These are phyloP conservation scores for Dione vanillae DNA, from an alignment of 2,888 invertebrate species.

Conservation along the genomic window DNA sequence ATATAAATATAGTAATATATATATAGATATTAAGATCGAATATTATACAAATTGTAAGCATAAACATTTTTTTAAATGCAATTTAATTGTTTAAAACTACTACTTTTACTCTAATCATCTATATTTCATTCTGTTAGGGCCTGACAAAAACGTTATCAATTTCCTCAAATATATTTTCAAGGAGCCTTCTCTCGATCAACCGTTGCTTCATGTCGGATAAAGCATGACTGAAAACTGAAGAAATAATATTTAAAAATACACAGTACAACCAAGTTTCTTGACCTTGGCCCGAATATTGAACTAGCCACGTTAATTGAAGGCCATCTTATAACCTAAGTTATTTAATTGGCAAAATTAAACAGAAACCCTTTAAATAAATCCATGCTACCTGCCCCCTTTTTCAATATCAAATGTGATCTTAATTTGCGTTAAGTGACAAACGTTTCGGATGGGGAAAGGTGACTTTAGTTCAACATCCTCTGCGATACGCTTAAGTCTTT, in stretches of 20 bases:
- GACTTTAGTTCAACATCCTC: conserved; percentile 42
- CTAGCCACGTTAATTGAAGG: background rate
- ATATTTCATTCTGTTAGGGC: too few relatives aligned
- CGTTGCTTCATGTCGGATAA: too few relatives aligned
- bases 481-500: conserved; percentile 14
- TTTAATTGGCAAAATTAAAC: conserved; percentile 16
- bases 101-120: too few relatives aligned
- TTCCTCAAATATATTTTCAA: too few relatives aligned
- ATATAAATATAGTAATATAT: too few relatives aligned
- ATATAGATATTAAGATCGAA: too few relatives aligned
- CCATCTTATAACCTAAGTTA: background rate
- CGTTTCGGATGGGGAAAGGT: conserved; percentile 40
- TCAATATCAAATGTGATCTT: conserved; percentile 25
- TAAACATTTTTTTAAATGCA: too few relatives aligned
- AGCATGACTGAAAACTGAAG: too few relatives aligned
- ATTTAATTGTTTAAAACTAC: too few relatives aligned
- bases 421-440: conserved; percentile 41
- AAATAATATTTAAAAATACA: background rate
- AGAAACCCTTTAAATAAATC: conserved; percentile 18
- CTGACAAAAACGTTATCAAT: too few relatives aligned
- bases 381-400: conserved; percentile 11
- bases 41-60: too few relatives aligned
- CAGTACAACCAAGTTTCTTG: background rate
- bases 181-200: too few relatives aligned
- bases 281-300: conserved; percentile 19